Conservation (phyloP, 2,888 invertebrate species). For the Lasius fuliginosus region DNA sequence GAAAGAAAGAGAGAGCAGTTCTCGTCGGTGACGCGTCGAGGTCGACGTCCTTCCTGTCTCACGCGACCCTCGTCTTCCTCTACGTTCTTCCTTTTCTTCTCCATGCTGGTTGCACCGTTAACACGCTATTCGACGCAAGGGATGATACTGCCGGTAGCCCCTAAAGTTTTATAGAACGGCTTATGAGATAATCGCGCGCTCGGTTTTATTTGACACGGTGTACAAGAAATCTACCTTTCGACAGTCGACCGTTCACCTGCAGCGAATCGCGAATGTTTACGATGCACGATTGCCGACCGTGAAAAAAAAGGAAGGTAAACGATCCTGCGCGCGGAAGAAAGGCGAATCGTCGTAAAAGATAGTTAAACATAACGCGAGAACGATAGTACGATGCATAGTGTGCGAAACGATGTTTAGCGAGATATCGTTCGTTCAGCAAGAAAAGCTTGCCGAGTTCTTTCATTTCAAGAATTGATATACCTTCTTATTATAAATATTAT, state of each 20-base stretch:
- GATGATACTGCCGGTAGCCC: conserved; percentile 28
- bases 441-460: not conserved
- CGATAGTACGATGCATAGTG: conserved; percentile 15
- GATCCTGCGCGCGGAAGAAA: conserved; percentile 3
- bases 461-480: not conserved
- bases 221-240: conserved; percentile 20
- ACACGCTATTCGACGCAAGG: conserved; percentile 47
- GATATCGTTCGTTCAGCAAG: conserved; percentile 3
- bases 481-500: not conserved
- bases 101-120: conserved; percentile 29
- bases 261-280: conserved; percentile 23
- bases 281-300: conserved; percentile 24
- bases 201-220: conserved; percentile 23
- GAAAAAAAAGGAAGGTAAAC: conserved; percentile 8
- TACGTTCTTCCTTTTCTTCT: conserved; percentile 54
- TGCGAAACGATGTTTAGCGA: conserved; percentile 30
- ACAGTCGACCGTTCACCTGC: conserved; percentile 20
- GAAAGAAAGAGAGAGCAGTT: conserved; percentile 42
- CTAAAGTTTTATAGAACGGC: conserved; percentile 48
- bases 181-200: conserved; percentile 50
- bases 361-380: conserved; percentile 26
- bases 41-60: conserved; percentile 73
- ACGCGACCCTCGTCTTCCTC: conserved; percentile 50
- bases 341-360: conserved; percentile 27
- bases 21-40: conserved; percentile 65